phyloP scores from a whole-genome alignment of 37 sponge, comb jelly and placozoan species.

The Aphrocallistes beatrix region DNA sequence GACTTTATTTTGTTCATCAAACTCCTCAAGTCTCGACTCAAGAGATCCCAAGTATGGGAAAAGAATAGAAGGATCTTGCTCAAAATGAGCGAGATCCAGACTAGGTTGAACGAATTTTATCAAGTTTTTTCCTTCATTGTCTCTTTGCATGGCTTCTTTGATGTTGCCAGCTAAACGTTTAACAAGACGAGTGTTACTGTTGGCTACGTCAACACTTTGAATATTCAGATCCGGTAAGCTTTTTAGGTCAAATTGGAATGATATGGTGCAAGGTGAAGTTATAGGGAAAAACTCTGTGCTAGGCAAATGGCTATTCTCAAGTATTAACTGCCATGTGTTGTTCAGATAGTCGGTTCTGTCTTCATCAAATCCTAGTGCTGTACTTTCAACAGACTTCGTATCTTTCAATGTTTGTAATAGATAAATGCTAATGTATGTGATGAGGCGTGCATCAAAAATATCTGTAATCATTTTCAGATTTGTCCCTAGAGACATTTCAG shows the following conservation, averaged over 20 bases:
- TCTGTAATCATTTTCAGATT: background rate
- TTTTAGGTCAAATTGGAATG: background rate
- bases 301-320: background rate
- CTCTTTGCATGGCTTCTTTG: background rate
- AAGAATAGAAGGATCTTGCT: background rate
- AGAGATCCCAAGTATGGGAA: background rate
- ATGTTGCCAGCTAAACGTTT: background rate
- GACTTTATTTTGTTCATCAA: background rate
- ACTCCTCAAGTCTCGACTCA: background rate
- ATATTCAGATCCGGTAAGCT: background rate
- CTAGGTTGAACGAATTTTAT: background rate
- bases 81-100: background rate
- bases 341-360: background rate
- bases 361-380: background rate
- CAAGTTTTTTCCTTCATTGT: background rate
- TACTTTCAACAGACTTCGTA: background rate
- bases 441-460: background rate
- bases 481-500: background rate
- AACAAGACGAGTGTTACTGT: background rate
- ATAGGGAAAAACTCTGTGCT: background rate
- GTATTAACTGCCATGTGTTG: background rate
- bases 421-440: background rate
- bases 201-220: background rate
- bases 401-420: background rate
- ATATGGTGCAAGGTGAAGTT: background rate